Conservation (phyloP, 2,113 vertebrate genomes). For the Phaethon lepturus region DNA sequence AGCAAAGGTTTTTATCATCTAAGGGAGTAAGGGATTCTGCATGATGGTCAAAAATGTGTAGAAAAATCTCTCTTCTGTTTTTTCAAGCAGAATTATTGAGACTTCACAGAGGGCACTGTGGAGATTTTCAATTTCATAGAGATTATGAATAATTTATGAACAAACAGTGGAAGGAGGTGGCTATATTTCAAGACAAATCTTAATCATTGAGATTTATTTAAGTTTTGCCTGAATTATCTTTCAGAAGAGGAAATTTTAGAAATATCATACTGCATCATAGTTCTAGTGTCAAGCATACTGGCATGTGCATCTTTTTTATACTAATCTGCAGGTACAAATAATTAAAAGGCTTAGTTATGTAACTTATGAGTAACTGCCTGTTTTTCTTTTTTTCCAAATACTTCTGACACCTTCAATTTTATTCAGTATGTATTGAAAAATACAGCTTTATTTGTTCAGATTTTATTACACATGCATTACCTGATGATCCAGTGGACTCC, state of each 20-base stretch:
- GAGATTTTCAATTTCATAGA: not conserved
- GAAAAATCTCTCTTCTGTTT: not conserved
- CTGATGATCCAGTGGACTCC: not conserved
- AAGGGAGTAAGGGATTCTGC: not conserved
- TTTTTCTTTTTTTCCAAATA: not conserved
- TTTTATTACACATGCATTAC: not conserved
- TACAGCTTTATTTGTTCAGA: not conserved
- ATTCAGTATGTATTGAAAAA: not conserved
- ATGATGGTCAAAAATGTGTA: not conserved
- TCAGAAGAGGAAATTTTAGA: not conserved
- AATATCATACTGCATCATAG: not conserved
- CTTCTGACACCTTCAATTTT: not conserved
- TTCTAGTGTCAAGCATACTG: not conserved
- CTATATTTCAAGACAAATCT: not conserved
- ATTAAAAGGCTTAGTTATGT: not conserved
- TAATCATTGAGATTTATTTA: not conserved
- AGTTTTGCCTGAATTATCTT: not conserved
- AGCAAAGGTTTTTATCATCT: not conserved
- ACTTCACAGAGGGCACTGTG: not conserved
- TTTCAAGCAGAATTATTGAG: not conserved
- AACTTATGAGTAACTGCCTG: not conserved
- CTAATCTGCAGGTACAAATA: not conserved
- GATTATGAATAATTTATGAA: slow-evolving; percentile 5
- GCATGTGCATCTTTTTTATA: not conserved
- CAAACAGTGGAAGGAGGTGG: not conserved